Evolutionary conservation across 2,888 invertebrate genomes (phyloP).

Genomic region (Cryptosula pallasiana): DNA sequence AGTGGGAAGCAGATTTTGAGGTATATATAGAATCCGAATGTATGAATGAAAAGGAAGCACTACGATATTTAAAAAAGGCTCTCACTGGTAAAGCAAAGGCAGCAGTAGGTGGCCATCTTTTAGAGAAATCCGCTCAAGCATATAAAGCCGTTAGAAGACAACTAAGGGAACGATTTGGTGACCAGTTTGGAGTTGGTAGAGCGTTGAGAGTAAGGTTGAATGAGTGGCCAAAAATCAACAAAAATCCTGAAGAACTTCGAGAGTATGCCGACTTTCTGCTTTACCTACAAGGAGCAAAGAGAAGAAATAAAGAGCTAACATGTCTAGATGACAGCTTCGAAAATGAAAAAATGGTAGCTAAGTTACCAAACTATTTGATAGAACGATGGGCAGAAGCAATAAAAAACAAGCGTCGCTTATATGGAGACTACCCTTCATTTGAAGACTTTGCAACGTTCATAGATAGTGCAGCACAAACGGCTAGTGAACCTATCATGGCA

Average conservation of each 20-base stretch:
- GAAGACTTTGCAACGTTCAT: background rate
- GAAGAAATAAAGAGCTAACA: background rate
- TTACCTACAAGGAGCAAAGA: background rate
- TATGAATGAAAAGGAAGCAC: background rate
- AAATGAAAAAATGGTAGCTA: background rate
- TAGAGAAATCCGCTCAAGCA: background rate
- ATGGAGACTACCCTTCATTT: background rate
- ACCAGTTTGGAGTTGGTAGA: background rate
- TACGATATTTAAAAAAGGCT: background rate
- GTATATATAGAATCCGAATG: background rate
- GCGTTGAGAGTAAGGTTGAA: background rate
- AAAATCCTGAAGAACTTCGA: background rate
- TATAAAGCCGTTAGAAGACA: background rate
- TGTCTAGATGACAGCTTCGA: background rate
- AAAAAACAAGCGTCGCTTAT: background rate
- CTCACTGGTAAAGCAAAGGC: background rate
- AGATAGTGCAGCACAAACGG: background rate
- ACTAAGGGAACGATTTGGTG: background rate
- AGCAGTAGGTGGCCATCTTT: background rate
- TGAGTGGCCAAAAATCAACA: background rate
- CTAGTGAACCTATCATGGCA: background rate
- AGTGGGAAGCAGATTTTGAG: background rate
- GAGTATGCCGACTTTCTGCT: background rate
- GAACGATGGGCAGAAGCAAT: background rate
- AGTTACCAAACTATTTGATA: background rate